Conservation (phyloP, 2,888 invertebrate species). For the Listrodromus nycthemerus region DNA sequence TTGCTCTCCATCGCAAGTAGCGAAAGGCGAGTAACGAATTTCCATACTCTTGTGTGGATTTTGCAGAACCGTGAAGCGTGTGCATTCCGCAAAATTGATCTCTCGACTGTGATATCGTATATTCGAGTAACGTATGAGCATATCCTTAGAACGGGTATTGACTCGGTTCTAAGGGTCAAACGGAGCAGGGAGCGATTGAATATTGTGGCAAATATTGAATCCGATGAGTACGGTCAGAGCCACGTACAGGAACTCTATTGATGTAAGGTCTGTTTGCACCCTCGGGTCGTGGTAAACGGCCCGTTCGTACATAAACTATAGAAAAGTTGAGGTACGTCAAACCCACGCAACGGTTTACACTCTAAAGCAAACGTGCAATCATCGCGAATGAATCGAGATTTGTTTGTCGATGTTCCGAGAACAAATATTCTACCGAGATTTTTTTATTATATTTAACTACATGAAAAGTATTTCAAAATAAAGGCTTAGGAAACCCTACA, state of each 20-base stretch:
- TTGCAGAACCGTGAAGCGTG: constrained; percentile 9
- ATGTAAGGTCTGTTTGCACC: constrained; percentile 27
- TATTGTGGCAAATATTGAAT: constrained; percentile 51
- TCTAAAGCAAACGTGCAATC: background rate
- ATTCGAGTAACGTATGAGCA: constrained; percentile 5
- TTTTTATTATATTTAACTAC: too few species aligned
- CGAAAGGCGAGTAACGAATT: background rate
- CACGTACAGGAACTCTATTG: background rate
- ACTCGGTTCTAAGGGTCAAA: constrained; percentile 8
- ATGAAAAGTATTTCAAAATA: too few species aligned
- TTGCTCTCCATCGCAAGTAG: background rate
- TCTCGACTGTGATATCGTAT: constrained; percentile 33
- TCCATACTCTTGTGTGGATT: background rate
- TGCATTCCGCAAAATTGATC: constrained; percentile 22
- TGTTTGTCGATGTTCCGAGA: too few species aligned
- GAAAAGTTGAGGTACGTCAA: background rate
- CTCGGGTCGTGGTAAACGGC: background rate
- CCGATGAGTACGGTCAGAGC: constrained; percentile 17
- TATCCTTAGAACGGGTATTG: constrained; percentile 11
- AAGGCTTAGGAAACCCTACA: too few species aligned
- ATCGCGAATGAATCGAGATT: background rate
- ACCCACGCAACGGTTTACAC: background rate
- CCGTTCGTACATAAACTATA: background rate
- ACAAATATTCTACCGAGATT: too few species aligned
- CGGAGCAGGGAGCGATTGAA: background rate